Base-by-base conservation (phyloP, 2,888 invertebrate species). In the Tipula vernalis region DNA sequence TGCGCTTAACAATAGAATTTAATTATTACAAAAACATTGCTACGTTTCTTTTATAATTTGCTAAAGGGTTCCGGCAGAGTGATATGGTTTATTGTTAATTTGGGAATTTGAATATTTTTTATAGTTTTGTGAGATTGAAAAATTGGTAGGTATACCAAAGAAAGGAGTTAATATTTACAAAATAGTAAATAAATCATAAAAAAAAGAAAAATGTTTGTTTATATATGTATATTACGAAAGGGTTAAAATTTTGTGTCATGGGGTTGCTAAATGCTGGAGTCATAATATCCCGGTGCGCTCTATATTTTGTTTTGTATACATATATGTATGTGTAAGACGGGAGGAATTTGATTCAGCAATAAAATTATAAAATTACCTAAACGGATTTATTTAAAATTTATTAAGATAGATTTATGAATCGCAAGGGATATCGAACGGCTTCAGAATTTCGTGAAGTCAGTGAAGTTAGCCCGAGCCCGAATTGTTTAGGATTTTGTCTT, bases 71-170 rank as follows among this genome's bases (percentile, higher is more conserved):
- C 51, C 71, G 51, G 13, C 71, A n/a, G 71, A 28, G 71, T 71
- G 71, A 71, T 71, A 71, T 71, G 71, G 71, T 71, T 71, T 71
- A 71, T 71, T 71, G 71, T 71, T 71, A 71, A 71, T 71, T 71
- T 71, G 71, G 28, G 71, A 71, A 28, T 71, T 71, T 71, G 71
- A 71, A 71, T 71, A 71, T 71, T 28, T 51, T n/a, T 57, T 18
- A 15, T n/a, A n/a, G 47, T n/a, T n/a, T 18, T 71, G 71, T 28
- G 71, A 71, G 71, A 71, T 71, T 71, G 71, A 71, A 71, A 71
- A 71, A 71, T 71, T 71, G 71, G 71, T 71, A 71, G 71, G 71
- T 71, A 71, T 28, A 71, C 71, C 71, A 71, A n/a, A 18, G 71
- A 71, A 71, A 71, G 28, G 28, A 71, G 28, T 71, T 8, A 28